These are phyloP conservation scores for Aphelenchoides fujianensis DNA, from an alignment of 1,140 invertebrate genomes.

Conservation along the genomic window DNA sequence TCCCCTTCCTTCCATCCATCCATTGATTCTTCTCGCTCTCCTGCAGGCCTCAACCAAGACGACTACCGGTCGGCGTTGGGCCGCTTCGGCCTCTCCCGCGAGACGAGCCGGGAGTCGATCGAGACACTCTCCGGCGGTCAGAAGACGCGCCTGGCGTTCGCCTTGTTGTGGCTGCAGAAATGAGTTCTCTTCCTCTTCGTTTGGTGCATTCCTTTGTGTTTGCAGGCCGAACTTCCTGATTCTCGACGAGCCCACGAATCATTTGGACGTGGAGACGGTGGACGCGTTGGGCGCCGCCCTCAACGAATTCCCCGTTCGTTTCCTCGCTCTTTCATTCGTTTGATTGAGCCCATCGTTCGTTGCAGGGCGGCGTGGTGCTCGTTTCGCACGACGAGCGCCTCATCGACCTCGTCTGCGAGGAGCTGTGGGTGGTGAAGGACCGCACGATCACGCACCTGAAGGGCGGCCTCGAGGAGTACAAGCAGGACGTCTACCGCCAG, in stretches of 20 bases:
- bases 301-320: too few species aligned
- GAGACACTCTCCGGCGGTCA: slow-evolving; percentile 74
- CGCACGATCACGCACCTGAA: slow-evolving; percentile 82
- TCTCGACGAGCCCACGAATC: too few species aligned
- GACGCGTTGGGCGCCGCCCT: too few species aligned
- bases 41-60: slow-evolving; percentile 79
- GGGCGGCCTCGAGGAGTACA: slow-evolving; percentile 93
- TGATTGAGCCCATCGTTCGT: too few species aligned
- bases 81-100: slow-evolving; percentile 84
- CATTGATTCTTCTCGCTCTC: too few species aligned
- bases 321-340: too few species aligned
- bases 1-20: slow-evolving; percentile 66
- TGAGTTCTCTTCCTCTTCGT: slow-evolving; percentile 14
- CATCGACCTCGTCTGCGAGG: slow-evolving; percentile 91
- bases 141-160: slow-evolving; percentile 43
- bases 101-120: slow-evolving; percentile 64
- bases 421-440: slow-evolving; percentile 90
- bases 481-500: slow-evolving; percentile 85
- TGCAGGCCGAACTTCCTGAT: slow-evolving; percentile 84
- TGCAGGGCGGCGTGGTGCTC: slow-evolving; percentile 90
- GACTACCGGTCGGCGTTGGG: slow-evolving; percentile 93
- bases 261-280: too few species aligned
- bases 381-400: slow-evolving; percentile 98
- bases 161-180: slow-evolving; percentile 41
- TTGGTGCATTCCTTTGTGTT: slow-evolving; percentile 70